phyloP scores from a whole-genome alignment of 2,888 invertebrate genomes.

The Eurytoma adleriae region DNA sequence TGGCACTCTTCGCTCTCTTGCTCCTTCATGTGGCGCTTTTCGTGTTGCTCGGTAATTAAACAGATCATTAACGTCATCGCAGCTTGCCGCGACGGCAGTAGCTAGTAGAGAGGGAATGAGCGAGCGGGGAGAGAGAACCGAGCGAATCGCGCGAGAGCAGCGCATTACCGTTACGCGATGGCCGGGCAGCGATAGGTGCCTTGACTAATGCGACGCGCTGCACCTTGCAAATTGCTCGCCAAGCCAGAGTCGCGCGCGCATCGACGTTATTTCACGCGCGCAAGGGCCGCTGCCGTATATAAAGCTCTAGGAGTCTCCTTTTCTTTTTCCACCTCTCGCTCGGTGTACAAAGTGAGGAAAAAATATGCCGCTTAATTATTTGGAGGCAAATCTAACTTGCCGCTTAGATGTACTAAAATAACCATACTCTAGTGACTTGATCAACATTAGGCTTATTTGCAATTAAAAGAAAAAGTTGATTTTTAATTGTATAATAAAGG shows the following conservation, averaged over 20 bases:
- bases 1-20: constrained; percentile 17
- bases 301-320: neutral
- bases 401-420: too few species aligned
- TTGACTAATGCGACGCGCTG: constrained; percentile 74
- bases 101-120: constrained; percentile 29
- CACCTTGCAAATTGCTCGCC: constrained; percentile 75
- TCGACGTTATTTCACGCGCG: constrained; percentile 45
- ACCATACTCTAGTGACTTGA: too few species aligned
- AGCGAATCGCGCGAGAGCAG: constrained; percentile 69
- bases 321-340: neutral
- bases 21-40: constrained; percentile 55
- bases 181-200: constrained; percentile 72
- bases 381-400: too few species aligned
- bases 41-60: constrained; percentile 72
- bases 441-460: too few species aligned
- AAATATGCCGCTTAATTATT: too few species aligned
- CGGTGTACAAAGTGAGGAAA: too few species aligned
- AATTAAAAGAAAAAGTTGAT: too few species aligned
- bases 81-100: constrained; percentile 13
- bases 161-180: constrained; percentile 74
- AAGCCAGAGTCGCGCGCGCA: constrained; percentile 34
- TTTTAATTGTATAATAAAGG: too few species aligned
- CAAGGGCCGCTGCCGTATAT: neutral
- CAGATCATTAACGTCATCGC: constrained; percentile 73
- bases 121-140: constrained; percentile 39